Conservation (phyloP, 2,888 invertebrate species). For the Cylindroiulus punctatus region DNA sequence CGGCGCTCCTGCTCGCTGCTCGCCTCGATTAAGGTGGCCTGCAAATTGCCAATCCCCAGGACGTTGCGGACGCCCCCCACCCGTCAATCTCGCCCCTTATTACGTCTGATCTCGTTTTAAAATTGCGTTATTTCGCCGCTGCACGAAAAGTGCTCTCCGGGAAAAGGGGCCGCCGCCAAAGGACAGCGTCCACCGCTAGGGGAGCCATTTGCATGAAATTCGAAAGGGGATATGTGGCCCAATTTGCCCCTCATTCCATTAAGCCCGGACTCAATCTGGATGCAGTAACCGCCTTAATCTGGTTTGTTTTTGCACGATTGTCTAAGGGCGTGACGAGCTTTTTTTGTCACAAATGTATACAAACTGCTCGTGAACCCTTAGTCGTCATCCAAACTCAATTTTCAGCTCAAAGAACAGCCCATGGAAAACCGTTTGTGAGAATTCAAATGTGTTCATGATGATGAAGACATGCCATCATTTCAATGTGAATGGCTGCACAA, state of each 20-base stretch:
- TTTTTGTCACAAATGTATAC: too few relatives aligned
- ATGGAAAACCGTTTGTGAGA: too few relatives aligned
- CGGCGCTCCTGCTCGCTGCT: constrained; percentile 7
- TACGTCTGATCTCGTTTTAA: constrained; percentile 9
- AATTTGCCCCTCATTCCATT: neutral
- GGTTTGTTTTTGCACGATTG: neutral
- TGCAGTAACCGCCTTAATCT: neutral
- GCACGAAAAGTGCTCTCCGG: neutral
- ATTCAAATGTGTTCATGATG: too few relatives aligned
- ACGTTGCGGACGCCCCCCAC: neutral
- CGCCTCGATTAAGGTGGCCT: constrained; percentile 20
- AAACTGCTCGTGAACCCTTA: too few relatives aligned
- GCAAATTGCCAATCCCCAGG: constrained; percentile 22
- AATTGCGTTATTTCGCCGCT: neutral
- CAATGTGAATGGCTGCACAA: too few relatives aligned
- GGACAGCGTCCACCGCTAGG: neutral
- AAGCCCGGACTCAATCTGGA: neutral
- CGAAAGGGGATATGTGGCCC: neutral
- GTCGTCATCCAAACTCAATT: too few relatives aligned
- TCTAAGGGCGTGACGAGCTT: too few relatives aligned
- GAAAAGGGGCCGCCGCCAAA: constrained; percentile 26
- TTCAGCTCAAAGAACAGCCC: too few relatives aligned
- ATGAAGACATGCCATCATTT: too few relatives aligned
- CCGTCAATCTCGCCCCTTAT: neutral
- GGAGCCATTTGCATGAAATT: neutral